A percentile compares a stretch with the other conserved stretches of the same genome.
These are phyloP conservation scores for Nothoprocta perdicaria DNA, from an alignment of 2,113 vertebrate species.

Conservation along the genomic window DNA sequence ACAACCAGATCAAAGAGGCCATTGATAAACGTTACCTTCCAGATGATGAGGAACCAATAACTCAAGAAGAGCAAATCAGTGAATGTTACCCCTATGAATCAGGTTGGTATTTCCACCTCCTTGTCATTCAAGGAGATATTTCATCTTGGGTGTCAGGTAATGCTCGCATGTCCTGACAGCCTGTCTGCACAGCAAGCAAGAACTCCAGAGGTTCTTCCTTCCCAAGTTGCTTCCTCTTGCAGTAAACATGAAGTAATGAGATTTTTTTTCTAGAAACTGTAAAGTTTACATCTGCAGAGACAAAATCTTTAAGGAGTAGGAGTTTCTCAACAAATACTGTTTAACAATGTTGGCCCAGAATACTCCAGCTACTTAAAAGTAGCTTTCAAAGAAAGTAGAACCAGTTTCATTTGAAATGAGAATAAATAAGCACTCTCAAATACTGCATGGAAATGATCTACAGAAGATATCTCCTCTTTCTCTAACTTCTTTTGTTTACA, in stretches of 20 bases:
- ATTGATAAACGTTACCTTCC: conserved; percentile 98
- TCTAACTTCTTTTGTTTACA: not conserved
- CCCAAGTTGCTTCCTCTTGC: not conserved
- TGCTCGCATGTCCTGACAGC: not conserved
- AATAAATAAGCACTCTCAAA: not conserved
- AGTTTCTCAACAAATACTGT: not conserved
- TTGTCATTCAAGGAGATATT: not conserved
- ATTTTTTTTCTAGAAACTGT: not conserved
- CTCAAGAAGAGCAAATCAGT: conserved; percentile 85
- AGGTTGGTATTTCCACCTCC: conserved; percentile 60
- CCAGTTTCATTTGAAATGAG: not conserved
- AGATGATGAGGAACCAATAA: conserved; percentile 92
- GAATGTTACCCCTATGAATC: conserved; percentile 80
- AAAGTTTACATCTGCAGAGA: not conserved
- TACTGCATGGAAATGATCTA: not conserved
- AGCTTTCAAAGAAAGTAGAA: not conserved
- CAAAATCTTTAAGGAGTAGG: not conserved
- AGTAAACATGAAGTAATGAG: not conserved
- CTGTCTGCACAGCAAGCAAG: accelerated
- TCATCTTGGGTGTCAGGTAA: not conserved
- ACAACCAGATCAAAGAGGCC: conserved; percentile 99
- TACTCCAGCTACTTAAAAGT: not conserved
- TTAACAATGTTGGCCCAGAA: not conserved
- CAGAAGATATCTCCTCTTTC: not conserved
- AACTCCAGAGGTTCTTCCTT: not conserved